phyloP scores from a whole-genome alignment of 2,113 vertebrate species.

The Tetrax tetrax region DNA sequence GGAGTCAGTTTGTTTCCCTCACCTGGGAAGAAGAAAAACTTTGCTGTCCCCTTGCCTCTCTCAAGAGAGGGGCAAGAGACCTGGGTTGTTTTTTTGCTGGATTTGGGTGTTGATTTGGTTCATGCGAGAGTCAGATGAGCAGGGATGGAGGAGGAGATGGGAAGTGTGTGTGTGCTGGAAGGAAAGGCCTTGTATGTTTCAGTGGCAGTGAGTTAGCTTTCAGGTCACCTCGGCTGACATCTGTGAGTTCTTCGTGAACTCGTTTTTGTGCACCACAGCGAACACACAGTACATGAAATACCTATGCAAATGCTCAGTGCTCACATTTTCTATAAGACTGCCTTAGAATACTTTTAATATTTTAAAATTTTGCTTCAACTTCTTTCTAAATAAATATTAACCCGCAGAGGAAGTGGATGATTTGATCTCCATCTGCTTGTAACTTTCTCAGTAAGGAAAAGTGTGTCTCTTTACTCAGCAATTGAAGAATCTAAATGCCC shows the following conservation, averaged over 20 bases:
- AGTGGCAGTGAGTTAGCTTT: not conserved
- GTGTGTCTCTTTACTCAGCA: not conserved
- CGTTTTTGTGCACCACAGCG: not conserved
- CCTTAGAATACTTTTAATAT: not conserved
- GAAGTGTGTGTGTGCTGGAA: not conserved
- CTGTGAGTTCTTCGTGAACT: not conserved
- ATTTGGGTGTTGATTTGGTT: not conserved
- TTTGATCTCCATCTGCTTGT: not conserved
- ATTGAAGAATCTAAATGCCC: not conserved
- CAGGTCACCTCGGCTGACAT: not conserved
- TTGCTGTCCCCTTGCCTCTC: not conserved
- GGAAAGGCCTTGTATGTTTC: not conserved
- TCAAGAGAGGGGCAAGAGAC: not conserved
- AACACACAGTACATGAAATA: not conserved
- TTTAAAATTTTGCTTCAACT: not conserved
- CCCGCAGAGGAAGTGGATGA: not conserved
- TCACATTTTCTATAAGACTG: not conserved
- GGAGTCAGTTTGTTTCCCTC: not conserved
- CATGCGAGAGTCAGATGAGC: not conserved
- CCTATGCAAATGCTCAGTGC: accelerated
- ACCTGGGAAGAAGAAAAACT: not conserved
- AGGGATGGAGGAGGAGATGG: not conserved
- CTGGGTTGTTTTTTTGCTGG: not conserved
- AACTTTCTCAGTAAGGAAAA: not conserved
- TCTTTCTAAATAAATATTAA: not conserved